Base-by-base conservation (phyloP, 2,113 vertebrate genomes). In the Tragelaphus strepsiceros region DNA sequence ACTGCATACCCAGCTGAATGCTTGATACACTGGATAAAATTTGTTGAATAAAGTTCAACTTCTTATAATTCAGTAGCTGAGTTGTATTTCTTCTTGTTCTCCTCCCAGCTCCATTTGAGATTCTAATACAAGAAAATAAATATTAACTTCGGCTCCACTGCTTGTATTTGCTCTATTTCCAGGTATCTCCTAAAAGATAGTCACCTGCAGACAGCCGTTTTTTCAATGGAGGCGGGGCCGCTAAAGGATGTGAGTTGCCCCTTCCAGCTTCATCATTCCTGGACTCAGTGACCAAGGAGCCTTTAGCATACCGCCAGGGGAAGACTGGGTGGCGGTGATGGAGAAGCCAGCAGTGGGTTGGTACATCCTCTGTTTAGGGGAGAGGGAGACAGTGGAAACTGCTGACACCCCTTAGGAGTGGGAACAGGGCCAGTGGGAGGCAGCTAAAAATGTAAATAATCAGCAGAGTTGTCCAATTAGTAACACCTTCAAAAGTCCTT, bases 101-200 rank as follows among this genome's bases (percentile, higher is more conserved):
- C 71, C 32, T 92, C 81, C 51, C 87, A 85, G 61, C 46, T 43
- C 91, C 56, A 61, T 92, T 94, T 14, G 53, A 88, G 21, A 54
- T 43, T 53, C 15, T 71, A 98, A 98, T 97, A 97, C 97, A 98
- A 92, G 51, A 22, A 43, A 91, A 91, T n/a, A n/a, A 88, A 86
- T 28, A 80, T 5, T 46, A 32, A 67, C 59, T 96, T 90, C 64
- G 30, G 17, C 59, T 95, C 21, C 35, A 49, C 84, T 95, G 59
- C 32, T 16, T 94, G 35, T 58, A 32, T 96, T 92, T 92, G n/a
- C 24, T 97, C 8, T 85, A 21, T 71, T 84, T 96, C 54, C 82
- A 51, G 49, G 4, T 96, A 46, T 78, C 15, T 90, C 74, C 56
- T 12, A 61, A 83, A 84, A 62, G 58, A 43, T 10, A 21, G 43